phyloP scores from a whole-genome alignment of 2,113 vertebrate genomes.

The Salvelinus namaycush region DNA sequence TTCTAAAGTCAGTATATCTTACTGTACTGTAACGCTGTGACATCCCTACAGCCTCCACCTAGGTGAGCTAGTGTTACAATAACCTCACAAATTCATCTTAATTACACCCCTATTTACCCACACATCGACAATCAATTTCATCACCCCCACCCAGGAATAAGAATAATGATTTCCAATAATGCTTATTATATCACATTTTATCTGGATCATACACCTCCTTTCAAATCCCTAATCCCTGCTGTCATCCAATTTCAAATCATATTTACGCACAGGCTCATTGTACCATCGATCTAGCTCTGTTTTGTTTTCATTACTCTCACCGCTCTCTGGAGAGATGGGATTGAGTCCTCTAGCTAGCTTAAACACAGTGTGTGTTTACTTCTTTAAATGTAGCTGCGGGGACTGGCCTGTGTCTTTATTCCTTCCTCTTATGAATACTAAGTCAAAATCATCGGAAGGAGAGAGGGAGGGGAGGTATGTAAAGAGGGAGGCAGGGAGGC shows the following conservation, averaged over 20 bases:
- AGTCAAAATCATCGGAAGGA: conserved; percentile 43
- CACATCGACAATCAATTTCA: neutral
- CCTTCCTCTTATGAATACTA: conserved; percentile 57
- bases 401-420: conserved; percentile 15
- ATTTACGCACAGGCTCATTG: conserved; percentile 15
- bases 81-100: neutral
- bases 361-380: neutral
- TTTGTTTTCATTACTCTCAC: neutral
- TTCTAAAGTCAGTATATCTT: no score
- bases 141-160: neutral
- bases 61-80: neutral
- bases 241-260: conserved; percentile 10
- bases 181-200: neutral
- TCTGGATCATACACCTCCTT: neutral
- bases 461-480: no score
- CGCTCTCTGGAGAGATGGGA: neutral
- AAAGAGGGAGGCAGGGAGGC: neutral
- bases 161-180: conserved; percentile 4
- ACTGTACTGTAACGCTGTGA: no score
- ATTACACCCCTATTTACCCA: neutral
- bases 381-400: neutral
- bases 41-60: no score
- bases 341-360: neutral
- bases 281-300: neutral
- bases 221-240: conserved; percentile 1